Conservation (phyloP, 2,797 vertebrate species). For the Etheostoma nigrum region DNA sequence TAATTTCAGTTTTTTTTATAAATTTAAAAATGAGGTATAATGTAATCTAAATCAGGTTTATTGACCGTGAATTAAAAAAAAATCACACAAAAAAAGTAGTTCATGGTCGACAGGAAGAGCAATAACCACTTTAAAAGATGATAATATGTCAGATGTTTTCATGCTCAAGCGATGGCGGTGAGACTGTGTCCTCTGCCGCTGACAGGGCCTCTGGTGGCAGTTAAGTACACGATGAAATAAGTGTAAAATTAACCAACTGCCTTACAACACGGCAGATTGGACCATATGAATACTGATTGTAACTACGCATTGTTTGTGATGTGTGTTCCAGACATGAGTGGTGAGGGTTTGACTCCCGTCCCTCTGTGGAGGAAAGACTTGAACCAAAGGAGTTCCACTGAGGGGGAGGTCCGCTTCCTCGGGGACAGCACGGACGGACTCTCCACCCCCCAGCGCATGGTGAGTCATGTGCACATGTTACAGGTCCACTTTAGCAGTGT, state of each 20-base stretch:
- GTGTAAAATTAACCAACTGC: not conserved
- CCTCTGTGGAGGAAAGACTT: conserved; percentile 77
- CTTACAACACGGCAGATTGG: not conserved
- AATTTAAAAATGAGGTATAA: too few relatives aligned
- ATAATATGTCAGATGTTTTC: not conserved
- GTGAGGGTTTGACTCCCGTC: conserved; percentile 37
- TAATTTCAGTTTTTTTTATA: too few relatives aligned
- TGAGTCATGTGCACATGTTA: conserved; percentile 56
- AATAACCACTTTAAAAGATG: too few relatives aligned
- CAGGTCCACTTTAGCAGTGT: not conserved
- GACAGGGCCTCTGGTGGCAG: not conserved
- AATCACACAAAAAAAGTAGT: too few relatives aligned
- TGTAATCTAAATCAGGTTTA: too few relatives aligned
- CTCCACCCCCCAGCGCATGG: conserved; percentile 69
- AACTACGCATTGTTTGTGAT: not conserved
- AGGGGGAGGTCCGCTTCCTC: conserved; percentile 80
- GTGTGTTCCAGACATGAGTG: conserved; percentile 60
- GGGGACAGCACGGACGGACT: conserved; percentile 73
- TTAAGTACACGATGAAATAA: too few relatives aligned
- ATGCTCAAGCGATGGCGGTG: too few relatives aligned
- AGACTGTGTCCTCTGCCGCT: not conserved
- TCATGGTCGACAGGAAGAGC: too few relatives aligned
- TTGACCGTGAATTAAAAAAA: too few relatives aligned
- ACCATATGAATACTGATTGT: not conserved
- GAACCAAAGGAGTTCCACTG: conserved; percentile 84